Evolutionary conservation across 2,113 vertebrate genomes (phyloP).

Genomic region (Procavia capensis): DNA sequence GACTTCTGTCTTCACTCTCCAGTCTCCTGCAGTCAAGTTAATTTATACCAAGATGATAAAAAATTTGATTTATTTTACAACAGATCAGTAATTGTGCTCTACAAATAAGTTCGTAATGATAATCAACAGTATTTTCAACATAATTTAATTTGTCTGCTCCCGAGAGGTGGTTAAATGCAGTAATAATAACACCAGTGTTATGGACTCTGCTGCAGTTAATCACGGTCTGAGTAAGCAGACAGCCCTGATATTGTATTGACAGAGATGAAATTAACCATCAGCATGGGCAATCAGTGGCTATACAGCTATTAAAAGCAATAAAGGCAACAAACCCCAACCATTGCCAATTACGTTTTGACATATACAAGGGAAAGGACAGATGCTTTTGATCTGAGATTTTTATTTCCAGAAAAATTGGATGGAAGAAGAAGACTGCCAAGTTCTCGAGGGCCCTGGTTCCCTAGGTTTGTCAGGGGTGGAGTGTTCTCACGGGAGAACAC

Average conservation of each 20-base stretch:
- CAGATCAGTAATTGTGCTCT: slow-evolving; percentile 95
- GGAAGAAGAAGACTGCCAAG: background rate
- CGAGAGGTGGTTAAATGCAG: slow-evolving; percentile 93
- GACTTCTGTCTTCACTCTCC: slow-evolving; percentile 84
- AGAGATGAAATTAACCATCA: slow-evolving; percentile 95
- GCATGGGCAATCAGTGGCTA: slow-evolving; percentile 91
- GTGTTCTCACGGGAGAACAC: fast-evolving
- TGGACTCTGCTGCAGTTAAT: slow-evolving; percentile 93
- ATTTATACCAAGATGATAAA: slow-evolving; percentile 93
- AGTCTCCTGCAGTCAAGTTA: slow-evolving; percentile 87
- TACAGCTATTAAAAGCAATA: slow-evolving; percentile 94
- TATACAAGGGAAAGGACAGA: slow-evolving; percentile 89
- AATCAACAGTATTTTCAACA: slow-evolving; percentile 95
- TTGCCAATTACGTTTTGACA: slow-evolving; percentile 91
- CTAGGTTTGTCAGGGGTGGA: fast-evolving
- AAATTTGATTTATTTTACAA: slow-evolving; percentile 95
- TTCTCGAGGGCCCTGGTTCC: background rate
- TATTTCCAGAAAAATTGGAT: slow-evolving; percentile 79
- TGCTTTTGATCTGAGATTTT: slow-evolving; percentile 86
- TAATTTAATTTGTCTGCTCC: slow-evolving; percentile 96
- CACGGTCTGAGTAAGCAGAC: slow-evolving; percentile 93
- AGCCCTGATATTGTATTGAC: slow-evolving; percentile 95
- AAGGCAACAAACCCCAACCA: slow-evolving; percentile 90
- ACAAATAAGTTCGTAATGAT: slow-evolving; percentile 94
- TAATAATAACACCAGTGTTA: slow-evolving; percentile 92